A percentile compares a stretch with the other conserved stretches of the same genome.
These are phyloP conservation scores for Scelioninae gen. 2 DNA, from an alignment of 2,888 invertebrate species.

Conservation along the genomic window DNA sequence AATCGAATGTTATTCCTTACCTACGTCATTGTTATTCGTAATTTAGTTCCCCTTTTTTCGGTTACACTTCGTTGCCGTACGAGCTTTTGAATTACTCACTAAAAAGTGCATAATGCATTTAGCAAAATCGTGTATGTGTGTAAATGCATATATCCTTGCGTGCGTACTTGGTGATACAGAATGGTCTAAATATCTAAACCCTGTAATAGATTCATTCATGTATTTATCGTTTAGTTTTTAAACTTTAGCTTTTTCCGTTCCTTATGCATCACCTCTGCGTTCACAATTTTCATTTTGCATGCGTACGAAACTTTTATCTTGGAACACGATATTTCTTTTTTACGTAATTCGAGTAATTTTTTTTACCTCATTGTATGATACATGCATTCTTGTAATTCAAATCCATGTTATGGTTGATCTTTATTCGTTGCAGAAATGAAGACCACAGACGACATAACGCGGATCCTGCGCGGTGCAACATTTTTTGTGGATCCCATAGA, in stretches of 20 bases:
- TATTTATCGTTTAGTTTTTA: slow-evolving; percentile 36
- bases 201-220: slow-evolving; percentile 62
- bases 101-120: slow-evolving; percentile 41
- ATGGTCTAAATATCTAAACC: slow-evolving; percentile 64
- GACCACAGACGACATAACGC: background rate
- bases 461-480: background rate
- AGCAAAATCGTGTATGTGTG: slow-evolving; percentile 60
- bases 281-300: slow-evolving; percentile 3
- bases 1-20: too few relatives aligned
- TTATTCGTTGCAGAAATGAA: background rate
- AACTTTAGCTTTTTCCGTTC: slow-evolving; percentile 24
- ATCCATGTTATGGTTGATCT: slow-evolving; percentile 23
- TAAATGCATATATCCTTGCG: slow-evolving; percentile 55
- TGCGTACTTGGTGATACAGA: slow-evolving; percentile 60
- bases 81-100: slow-evolving; percentile 23
- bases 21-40: background rate
- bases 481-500: background rate
- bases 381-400: slow-evolving; percentile 20
- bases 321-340: slow-evolving; percentile 5
- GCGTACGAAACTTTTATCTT: slow-evolving; percentile 4
- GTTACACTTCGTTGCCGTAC: background rate
- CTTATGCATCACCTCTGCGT: background rate
- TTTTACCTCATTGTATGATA: slow-evolving; percentile 1
- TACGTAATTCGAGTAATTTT: too few relatives aligned
- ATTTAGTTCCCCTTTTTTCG: background rate